Conservation (phyloP, 2,797 vertebrate genomes). For the Hydrophis major region DNA sequence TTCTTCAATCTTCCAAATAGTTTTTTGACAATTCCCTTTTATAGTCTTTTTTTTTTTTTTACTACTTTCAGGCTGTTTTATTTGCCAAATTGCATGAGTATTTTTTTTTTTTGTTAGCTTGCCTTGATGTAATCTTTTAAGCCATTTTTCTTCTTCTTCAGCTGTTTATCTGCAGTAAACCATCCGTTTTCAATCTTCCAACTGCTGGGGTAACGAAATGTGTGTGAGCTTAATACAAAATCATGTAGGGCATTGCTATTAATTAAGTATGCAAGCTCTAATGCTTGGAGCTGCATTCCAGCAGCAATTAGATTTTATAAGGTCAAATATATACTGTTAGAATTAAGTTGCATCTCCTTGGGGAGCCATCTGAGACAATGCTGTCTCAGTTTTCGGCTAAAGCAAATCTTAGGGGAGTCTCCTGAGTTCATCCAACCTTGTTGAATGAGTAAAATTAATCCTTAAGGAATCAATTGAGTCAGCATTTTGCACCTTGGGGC, state of each 20-base stretch:
- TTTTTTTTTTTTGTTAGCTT: not conserved
- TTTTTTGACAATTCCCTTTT: not conserved
- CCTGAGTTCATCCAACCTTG: not conserved
- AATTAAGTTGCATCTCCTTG: not conserved
- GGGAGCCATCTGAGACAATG: not conserved
- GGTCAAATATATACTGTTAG: not conserved
- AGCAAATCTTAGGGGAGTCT: not conserved
- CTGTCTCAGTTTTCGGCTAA: not conserved
- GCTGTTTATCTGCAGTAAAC: not conserved
- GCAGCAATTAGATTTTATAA: not conserved
- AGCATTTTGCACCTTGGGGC: not conserved
- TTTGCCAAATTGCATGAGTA: not conserved
- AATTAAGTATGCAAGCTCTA: not conserved
- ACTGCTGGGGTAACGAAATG: not conserved
- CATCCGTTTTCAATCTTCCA: not conserved
- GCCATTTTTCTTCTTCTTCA: not conserved
- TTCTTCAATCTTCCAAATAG: not conserved
- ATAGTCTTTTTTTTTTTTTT: not conserved
- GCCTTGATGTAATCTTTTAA: not conserved
- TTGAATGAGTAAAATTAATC: not conserved
- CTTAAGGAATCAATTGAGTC: not conserved
- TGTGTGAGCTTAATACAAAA: not conserved
- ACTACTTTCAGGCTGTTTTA: not conserved
- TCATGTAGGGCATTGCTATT: not conserved
- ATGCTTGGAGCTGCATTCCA: not conserved